Evolutionary conservation across 2,113 vertebrate species (phyloP).

Genomic region (Chloebia gouldiae): DNA sequence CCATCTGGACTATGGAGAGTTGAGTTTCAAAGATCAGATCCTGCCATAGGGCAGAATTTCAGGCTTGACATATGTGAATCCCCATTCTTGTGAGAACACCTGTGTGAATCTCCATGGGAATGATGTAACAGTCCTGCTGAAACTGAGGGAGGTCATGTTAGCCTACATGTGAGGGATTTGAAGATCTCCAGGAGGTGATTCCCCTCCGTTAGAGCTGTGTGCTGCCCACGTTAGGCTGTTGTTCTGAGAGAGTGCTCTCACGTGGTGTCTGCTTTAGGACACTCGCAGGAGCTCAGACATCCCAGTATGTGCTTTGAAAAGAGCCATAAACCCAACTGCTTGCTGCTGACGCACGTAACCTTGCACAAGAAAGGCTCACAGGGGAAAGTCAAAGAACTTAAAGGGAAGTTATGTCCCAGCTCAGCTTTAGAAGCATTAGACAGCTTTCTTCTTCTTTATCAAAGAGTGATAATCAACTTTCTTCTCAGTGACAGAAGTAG

Average conservation of each 20-base stretch:
- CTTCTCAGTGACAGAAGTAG: slow-evolving; percentile 46
- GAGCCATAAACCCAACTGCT: background rate
- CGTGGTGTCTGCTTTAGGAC: background rate
- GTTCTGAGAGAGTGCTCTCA: background rate
- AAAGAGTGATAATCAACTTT: slow-evolving; percentile 58
- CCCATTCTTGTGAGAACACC: background rate
- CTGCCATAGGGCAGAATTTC: background rate
- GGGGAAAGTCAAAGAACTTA: slow-evolving; percentile 7
- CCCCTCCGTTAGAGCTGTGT: fast-evolving
- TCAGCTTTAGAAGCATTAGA: slow-evolving; percentile 43
- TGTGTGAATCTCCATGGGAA: background rate
- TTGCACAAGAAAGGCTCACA: background rate
- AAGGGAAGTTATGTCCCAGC: background rate
- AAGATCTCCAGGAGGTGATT: background rate
- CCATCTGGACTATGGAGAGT: background rate
- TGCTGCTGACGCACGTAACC: background rate
- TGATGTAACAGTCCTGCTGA: background rate
- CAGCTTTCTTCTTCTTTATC: slow-evolving; percentile 60
- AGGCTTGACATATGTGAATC: fast-evolving
- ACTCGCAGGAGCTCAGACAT: background rate
- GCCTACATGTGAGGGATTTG: fast-evolving
- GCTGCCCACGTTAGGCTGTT: background rate
- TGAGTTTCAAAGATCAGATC: background rate
- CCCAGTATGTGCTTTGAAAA: background rate
- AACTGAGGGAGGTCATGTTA: background rate